These are phyloP conservation scores for Miniopterus natalensis DNA, from an alignment of 2,113 vertebrate species.

Conservation along the genomic window DNA sequence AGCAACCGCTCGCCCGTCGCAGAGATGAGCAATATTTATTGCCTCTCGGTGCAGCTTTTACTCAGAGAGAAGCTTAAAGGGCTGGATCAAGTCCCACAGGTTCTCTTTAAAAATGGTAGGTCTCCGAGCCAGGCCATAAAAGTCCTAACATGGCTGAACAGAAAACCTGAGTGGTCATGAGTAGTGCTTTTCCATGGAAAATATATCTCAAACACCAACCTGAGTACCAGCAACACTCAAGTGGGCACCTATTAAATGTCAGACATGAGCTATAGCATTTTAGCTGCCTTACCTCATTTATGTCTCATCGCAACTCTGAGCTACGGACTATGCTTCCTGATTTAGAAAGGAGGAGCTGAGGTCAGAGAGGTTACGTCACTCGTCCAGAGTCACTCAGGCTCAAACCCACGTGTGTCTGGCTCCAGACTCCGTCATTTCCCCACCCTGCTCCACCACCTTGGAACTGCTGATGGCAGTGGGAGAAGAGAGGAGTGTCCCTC, in stretches of 20 bases:
- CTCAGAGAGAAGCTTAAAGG: background rate
- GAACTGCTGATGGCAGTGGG: fast-evolving
- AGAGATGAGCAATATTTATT: background rate
- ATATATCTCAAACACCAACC: background rate
- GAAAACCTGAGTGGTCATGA: background rate
- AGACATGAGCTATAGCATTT: background rate
- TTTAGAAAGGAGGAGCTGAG: background rate
- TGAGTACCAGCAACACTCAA: background rate
- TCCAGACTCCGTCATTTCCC: background rate
- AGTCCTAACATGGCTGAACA: background rate
- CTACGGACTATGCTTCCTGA: background rate
- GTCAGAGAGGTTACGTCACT: background rate
- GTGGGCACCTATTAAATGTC: background rate
- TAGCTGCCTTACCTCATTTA: background rate
- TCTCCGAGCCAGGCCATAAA: background rate
- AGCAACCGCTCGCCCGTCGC: background rate
- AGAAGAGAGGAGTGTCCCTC: background rate
- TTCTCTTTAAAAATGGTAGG: background rate
- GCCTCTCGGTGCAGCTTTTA: background rate
- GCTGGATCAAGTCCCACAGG: background rate
- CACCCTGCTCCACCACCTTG: background rate
- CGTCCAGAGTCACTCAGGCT: background rate
- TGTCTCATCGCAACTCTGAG: background rate
- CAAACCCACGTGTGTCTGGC: background rate
- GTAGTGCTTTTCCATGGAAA: background rate